Evolutionary conservation across 2,797 vertebrate genomes (phyloP), one percentile per base, ranked within the genome.

Genomic region (Diglossa cyanea): DNA sequence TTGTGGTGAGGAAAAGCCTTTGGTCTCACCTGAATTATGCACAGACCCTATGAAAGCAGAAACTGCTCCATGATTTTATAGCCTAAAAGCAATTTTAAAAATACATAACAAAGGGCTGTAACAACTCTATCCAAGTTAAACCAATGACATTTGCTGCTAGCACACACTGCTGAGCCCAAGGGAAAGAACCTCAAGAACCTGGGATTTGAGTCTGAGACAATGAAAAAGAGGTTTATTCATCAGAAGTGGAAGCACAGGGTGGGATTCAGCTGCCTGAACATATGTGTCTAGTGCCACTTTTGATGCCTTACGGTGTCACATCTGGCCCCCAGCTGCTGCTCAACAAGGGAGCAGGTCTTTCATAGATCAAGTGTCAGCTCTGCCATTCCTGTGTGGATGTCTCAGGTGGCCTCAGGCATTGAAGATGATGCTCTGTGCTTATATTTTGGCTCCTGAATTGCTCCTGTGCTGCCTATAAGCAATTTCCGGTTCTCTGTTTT

Each of bases 191-290:
- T 91, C 94, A 54, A 90, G 94, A 95, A 94, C 79, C 73, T 5
- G 13, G 93, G 94, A 91, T 96, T 93, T 95, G 82, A 95, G 91
- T 91, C 66, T 2, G 47, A 94, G 85, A 91, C 87, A 81, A 84
- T 94, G 84, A 90, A 78, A 87, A 86, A 66, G 67, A 87, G 24
- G 50, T 88, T 94, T 93, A 90, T 91, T 95, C 91, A 90, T 96
- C 85, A 94, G 68, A 93, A 95, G 73, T 93, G 94, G 85, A 84
- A 95, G 73, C 40, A 86, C 16, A 66, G 90, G 91, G 93, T 86
- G 89, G 87, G 93, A 94, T 91, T 96, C 96, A 95, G 94, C 94
- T 94, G 95, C 95, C 87, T 93, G 88, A 94, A 94, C 85, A 90
- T 50, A 71, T 0, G 11, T 47, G 90, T 81, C 90, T 95, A 62